Base-by-base conservation (phyloP, 2,888 invertebrate species). In the Orthosia gothica region DNA sequence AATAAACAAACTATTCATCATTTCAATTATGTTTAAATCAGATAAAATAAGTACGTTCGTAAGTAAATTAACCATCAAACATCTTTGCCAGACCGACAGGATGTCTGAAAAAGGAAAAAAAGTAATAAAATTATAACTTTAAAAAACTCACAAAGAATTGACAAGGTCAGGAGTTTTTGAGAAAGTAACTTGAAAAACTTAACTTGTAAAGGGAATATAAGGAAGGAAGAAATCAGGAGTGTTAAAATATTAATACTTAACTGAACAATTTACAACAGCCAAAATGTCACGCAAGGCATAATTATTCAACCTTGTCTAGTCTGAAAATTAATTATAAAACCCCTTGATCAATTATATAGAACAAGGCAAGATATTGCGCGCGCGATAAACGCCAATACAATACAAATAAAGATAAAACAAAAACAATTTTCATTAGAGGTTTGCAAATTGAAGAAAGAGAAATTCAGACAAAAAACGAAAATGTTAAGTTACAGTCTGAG, bases 161-260 rank as follows among this genome's bases (percentile, higher is more conserved):
- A 5, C 52, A 61, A 75, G 68, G 59, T 54, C 54, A 55, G 18
- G n/a, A 47, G n/a, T n/a, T 59, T n/a, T 75, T 5, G 16, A 40
- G 7, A 45, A 62, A 57, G 32, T 18, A 20, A 68, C 47, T 59
- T 26, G 54, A 45, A 55, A 66, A 55, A 49, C 49, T 66, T 20
- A 15, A 61, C 54, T 61, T 63, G 13, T 57, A 62, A 47, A 50
- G 12, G 45, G 23, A 52, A 57, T 16, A 1, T 32, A 77, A 40
- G 49, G 47, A 78, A 50, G 50, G 45, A 63, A 70, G 32, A 23
- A 47, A 58, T 79, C 1, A 18, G 16, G 13, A 52, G 18, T 70
- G 62, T 70, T 57, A 18, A 75, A 59, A 68, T 77, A 12, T n/a
- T 16, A 58, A 79, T 52, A 70, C 18, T 57, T 50, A 23, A 50